Percentiles rank a stretch among this genome's conserved stretches.
These are phyloP conservation scores for Graphium colonna DNA, from an alignment of 2,888 invertebrate genomes.

Conservation along the genomic window DNA sequence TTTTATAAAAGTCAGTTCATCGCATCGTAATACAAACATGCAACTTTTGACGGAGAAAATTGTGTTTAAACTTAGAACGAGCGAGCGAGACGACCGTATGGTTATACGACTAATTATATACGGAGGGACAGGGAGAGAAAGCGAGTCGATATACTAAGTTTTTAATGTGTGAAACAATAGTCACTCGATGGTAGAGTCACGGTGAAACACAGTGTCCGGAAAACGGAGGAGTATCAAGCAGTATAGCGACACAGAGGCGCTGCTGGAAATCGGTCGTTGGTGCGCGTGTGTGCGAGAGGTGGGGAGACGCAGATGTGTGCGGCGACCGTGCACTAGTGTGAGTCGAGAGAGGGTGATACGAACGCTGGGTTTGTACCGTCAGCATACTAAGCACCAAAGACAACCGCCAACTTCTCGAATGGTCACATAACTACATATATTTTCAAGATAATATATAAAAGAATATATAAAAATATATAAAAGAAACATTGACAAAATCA, in stretches of 20 bases:
- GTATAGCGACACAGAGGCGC: constrained; percentile 4
- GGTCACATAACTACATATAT: too few relatives aligned
- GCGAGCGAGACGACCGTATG: constrained; percentile 6
- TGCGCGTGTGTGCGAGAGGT: constrained; percentile 5
- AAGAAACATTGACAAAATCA: too few relatives aligned
- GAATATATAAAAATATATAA: too few relatives aligned
- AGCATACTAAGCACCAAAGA: background rate
- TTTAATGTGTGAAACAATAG: constrained; percentile 23
- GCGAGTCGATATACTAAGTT: constrained; percentile 19
- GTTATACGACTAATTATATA: constrained; percentile 2
- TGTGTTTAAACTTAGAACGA: constrained; percentile 19
- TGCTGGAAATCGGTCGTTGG: constrained; percentile 8
- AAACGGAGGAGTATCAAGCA: background rate
- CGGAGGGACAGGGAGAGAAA: constrained; percentile 11
- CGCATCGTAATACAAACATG: constrained; percentile 15
- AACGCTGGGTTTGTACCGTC: constrained; percentile 17
- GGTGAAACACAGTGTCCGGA: constrained; percentile 7
- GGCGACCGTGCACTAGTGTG: constrained; percentile 6
- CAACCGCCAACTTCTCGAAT: too few relatives aligned
- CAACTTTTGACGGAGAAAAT: constrained; percentile 22
- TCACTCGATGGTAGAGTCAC: background rate
- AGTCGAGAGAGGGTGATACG: constrained; percentile 16
- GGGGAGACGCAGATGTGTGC: constrained; percentile 11
- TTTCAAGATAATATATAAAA: too few relatives aligned
- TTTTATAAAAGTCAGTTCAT: constrained; percentile 5